Base-by-base conservation (phyloP, 2,113 vertebrate species). In the Zosterops hypoxanthus region DNA sequence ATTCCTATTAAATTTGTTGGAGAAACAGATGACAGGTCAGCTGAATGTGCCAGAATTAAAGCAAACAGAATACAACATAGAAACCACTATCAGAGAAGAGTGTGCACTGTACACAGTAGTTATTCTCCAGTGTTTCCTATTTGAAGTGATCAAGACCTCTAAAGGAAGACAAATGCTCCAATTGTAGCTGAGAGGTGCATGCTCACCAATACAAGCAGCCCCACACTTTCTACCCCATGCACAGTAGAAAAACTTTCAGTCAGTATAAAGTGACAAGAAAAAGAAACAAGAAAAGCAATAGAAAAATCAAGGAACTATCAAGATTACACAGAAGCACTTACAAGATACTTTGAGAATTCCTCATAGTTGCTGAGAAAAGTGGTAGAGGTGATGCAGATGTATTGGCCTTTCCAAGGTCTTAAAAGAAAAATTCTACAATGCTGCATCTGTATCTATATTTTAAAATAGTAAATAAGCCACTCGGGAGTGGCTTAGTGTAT, bases 401-500 rank as follows among this genome's bases (percentile, higher is more conserved):
- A 83, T 60, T 42, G 90, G 63, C 66, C 59, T 47, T 72, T 66
- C 56, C 36, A 47, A 63, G 46, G 52, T 86, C 79, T 92, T 91
- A 55, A n/a, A 69, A 91, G 94, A 95, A 97, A 93, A 96, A 95
- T 93, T 95, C 94, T 95, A 96, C 96, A 96, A 90, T 86, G 93
- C 95, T 96, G 96, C 94, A 96, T 96, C 95, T 94, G 94, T 97
- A 95, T 95, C 86, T 84, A 21, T 81, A 86, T 83, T 96, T 96
- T 90, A 24, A 93, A 91, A 93, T 14, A 81, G 90, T 52, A 94
- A 93, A 86, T 63, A 85, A 93, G 88, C 47, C 90, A 66, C n/a
- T 75, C 0, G 8, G 92, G 85, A 94, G 80, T 81, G 93, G 82
- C 78, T 83, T 70, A 29, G 85, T 28, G 56, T 86, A 1, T 95